phyloP scores from a whole-genome alignment of 2,797 vertebrate genomes.

The Luscinia megarhynchos region DNA sequence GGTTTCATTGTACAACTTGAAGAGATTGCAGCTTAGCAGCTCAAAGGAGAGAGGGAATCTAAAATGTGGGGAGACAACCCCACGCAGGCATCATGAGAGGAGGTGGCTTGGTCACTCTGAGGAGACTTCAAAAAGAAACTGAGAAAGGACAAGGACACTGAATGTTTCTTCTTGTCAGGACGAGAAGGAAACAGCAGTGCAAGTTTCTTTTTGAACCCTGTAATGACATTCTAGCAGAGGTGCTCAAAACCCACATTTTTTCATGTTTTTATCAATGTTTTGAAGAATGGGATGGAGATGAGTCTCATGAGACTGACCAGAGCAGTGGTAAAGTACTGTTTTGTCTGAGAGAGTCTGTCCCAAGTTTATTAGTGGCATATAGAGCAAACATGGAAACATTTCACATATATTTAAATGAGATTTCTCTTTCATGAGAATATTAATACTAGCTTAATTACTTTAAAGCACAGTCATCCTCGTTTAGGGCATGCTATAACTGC shows the following conservation, averaged over 20 bases:
- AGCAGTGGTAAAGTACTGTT: neutral
- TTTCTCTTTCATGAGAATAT: neutral
- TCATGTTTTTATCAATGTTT: neutral
- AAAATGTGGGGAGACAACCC: neutral
- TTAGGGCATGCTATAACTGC: neutral
- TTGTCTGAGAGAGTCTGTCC: neutral
- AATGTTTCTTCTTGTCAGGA: neutral
- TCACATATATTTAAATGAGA: neutral
- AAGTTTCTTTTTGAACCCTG: neutral
- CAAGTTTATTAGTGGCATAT: neutral
- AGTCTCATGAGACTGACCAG: neutral
- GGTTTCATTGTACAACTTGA: constrained; percentile 32
- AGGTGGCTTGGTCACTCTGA: neutral
- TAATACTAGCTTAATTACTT: neutral
- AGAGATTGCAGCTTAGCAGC: neutral
- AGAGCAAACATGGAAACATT: neutral
- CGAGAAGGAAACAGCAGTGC: neutral
- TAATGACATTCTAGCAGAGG: neutral
- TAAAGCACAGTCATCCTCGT: neutral
- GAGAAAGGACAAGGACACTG: neutral
- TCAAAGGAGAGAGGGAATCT: neutral
- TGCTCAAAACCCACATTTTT: accelerated
- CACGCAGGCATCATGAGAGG: neutral
- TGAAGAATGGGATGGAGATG: neutral
- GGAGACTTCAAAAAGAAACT: neutral